Base-by-base conservation (phyloP, 2,888 invertebrate species). In the Sphaerophoria rueppellii region DNA sequence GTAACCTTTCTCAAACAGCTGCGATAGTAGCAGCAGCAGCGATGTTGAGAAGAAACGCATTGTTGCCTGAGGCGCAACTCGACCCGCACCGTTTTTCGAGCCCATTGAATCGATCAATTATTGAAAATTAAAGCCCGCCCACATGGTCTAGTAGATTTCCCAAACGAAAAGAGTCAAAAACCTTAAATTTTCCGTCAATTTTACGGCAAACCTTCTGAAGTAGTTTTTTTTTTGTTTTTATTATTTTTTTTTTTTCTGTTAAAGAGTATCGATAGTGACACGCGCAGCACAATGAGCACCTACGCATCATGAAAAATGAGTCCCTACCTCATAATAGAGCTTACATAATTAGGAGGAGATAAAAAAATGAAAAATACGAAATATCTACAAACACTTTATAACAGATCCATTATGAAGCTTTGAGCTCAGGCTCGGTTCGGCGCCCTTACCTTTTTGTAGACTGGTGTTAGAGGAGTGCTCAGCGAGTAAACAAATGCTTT, bases 31-130 rank as follows among this genome's bases (percentile, higher is more conserved):
- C 4, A 11, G 7, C 40, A n/a, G 6, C 34, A 48, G 6, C 6
- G 55, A 24, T 24, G 24, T 24, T 2, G 2, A 24, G 24, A 2
- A 24, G 24, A 24, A 24, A 24, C 24, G 24, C 24, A 24, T 24
- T 24, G 24, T 24, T 24, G 24, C 24, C 24, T 24, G 24, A 24
- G 2, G 24, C 24, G 11, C 12, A 37, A 50, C 48, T 12, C 57
- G 60, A 50, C 16, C n/a, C 4, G 6, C 60, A 46, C 48, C 55
- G 61, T 37, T 74, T 67, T 67, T 34, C 55, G 43, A 58, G 60
- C 24, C 71, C 60, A 83, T 79, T 75, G 70, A 75, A 72, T 83
- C 71, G 65, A 83, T 79, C 82, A 83, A 75, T 79, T 75, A 74
- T 32, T 2, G 24, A 24, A 54, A 79, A 82, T 54, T 65, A 67